Evolutionary conservation across 2,113 vertebrate species (phyloP), one percentile per base, ranked within the genome.

Genomic region (Piprites chloris): DNA sequence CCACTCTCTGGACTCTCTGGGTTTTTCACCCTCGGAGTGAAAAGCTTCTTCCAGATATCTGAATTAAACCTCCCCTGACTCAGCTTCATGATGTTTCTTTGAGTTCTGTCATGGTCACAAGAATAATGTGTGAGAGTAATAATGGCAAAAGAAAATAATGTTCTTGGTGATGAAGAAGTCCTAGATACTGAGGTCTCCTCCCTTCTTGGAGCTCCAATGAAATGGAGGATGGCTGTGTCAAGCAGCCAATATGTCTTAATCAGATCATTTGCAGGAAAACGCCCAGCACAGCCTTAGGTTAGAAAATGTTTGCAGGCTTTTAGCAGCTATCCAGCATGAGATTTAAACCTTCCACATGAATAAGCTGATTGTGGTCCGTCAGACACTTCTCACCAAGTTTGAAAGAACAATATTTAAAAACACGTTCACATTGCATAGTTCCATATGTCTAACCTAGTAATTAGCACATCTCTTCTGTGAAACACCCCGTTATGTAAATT

Each of bases 1-100:
- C 7, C 26, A 42, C 0, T 0, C 13, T 32, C 26, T 63, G 37
- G 26, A 27, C 0, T 1, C 13, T 41, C 37, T 63, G 61, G 17
- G 27, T 41, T 63, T 63, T 63, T 41, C 27, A 41, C 0, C 0
- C 26, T 49, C 26, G 28, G 32, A 4, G 9, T 56, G 49, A 63
- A 62, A 55, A 69, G 14, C 18, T 3, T 84, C 42, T 55, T 42
- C 27, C 26, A 42, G 26, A 35, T 41, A 62, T 23, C 41, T 49
- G 69, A 11, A 14, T 21, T 62, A 49, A 76, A 63, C 26, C 35
- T 23, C 26, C 41, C 10, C 41, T 75, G 41, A 42, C 35, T 41
- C 7, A 32, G 35, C 26, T 62, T 49, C 9, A 19, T 41, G 26
- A 11, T 62, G 5, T 77, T 69, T 83, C 26, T 18, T 76, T 2